These are phyloP conservation scores for Boulengerochromis microlepis DNA, from an alignment of 2,113 vertebrate species.

Conservation along the genomic window DNA sequence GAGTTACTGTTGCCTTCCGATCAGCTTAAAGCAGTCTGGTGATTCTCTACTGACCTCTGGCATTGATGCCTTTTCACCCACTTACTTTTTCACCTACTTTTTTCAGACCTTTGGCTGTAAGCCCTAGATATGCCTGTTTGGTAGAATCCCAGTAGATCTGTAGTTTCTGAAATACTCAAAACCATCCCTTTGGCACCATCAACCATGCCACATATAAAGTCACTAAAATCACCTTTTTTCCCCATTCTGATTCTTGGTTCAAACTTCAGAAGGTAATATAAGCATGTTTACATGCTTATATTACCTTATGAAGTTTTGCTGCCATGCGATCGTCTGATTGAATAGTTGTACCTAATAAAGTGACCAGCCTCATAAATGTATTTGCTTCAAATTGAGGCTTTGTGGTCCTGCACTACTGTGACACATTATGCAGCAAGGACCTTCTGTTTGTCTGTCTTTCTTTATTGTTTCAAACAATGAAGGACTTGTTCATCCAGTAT, in stretches of 20 bases:
- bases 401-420: neutral
- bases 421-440: neutral
- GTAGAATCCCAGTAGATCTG: neutral
- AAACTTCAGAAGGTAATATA: too few species aligned
- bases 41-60: neutral
- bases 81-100: neutral
- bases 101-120: neutral
- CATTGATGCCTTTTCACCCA: neutral
- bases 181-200: neutral
- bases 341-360: neutral
- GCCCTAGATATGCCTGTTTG: neutral
- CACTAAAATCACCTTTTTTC: neutral
- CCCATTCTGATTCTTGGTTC: neutral
- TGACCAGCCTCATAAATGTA: neutral
- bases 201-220: neutral
- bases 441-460: neutral
- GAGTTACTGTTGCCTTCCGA: neutral
- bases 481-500: neutral
- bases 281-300: too few species aligned
- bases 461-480: neutral
- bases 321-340: neutral
- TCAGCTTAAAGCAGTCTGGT: neutral
- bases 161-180: neutral
- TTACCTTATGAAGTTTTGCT: too few species aligned
- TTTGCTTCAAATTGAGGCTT: neutral